Evolutionary conservation across 2,888 invertebrate genomes (phyloP), one percentile per base, ranked within the genome.

Genomic region (Exephanes ischioxanthus): DNA sequence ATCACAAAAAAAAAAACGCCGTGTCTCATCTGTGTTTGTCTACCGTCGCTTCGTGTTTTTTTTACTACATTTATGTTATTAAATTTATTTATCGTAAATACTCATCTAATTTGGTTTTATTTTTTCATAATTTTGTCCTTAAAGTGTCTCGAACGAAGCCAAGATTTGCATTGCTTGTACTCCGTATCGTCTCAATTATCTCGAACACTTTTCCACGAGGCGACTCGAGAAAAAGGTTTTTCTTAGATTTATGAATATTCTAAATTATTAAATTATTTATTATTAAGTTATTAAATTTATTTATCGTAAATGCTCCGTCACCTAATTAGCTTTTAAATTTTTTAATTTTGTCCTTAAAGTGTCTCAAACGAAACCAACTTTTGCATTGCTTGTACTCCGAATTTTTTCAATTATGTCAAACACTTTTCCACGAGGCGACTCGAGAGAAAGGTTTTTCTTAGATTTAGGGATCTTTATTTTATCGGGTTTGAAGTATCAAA

Each of bases 21-120:
- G 89, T 91, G 89, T 90, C 89, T 89, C 92, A 92, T 92, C 89
- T 92, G 92, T 92, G 90, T 88, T 86, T 89, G 90, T 92, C 89
- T 90, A 76, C 80, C 86, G 84, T 87, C 76, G 75, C 80, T 87
- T 83, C 80, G 81, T 33, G 19, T 41, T 73, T 45, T 76, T 75
- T 19, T 67, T 48, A 48, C 2, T 76, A 63, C 48, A 37, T 45
- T 77, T 53, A 75, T 77, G 22, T 66, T 73, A 71, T 75, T 66
- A 9, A 3, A 45, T 75, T 6, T 55, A 6, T 72, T 48, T 68
- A 37, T 26, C 51, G 37, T 67, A 33, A 30, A 77, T 53, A 55
- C 71, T 78, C 30, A 16, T 68, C 26, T 22, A 30, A 3, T 26
- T 61, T 30, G 5, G 5, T 11, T 26, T 7, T 63, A 51, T 75